phyloP scores from a whole-genome alignment of 1,140 invertebrate genomes.

The Caerostris extrusa region DNA sequence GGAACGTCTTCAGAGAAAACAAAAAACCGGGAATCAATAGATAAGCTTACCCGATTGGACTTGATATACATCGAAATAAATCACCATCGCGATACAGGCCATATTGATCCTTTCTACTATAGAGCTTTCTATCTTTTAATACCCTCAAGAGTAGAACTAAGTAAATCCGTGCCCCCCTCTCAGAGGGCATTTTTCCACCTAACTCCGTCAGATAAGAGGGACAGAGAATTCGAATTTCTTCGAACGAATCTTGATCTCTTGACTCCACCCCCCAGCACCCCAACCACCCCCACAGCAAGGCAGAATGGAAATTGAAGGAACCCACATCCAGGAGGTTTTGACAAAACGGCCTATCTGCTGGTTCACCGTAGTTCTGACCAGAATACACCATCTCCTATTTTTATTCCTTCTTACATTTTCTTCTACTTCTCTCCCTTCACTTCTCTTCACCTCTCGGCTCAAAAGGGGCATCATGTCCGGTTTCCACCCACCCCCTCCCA shows the following conservation, averaged over 20 bases:
- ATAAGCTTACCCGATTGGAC: neutral
- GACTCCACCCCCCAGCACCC: neutral
- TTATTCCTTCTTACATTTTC: conserved; percentile 54
- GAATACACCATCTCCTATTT: conserved; percentile 71
- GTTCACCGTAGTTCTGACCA: conserved; percentile 72
- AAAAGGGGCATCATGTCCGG: conserved; percentile 75
- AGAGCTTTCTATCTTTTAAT: conserved; percentile 14
- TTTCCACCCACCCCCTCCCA: conserved; percentile 18
- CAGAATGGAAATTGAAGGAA: conserved; percentile 59
- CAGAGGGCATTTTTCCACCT: conserved; percentile 4
- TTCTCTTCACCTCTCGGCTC: conserved; percentile 5
- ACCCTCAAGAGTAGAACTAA: conserved; percentile 12
- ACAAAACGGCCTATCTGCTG: conserved; percentile 76
- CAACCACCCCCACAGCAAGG: too few species aligned
- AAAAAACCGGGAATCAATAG: neutral
- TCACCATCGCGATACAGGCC: neutral
- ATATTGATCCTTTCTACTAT: neutral
- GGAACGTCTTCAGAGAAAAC: neutral
- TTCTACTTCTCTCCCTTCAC: neutral
- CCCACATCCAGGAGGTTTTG: conserved; percentile 32
- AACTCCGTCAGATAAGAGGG: conserved; percentile 18
- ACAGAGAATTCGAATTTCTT: conserved; percentile 35
- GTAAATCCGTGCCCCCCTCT: conserved; percentile 17
- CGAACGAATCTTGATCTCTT: conserved; percentile 33
- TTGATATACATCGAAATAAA: neutral